Base-by-base conservation (phyloP, 2,113 vertebrate species). In the Psammodynastes pulverulentus region DNA sequence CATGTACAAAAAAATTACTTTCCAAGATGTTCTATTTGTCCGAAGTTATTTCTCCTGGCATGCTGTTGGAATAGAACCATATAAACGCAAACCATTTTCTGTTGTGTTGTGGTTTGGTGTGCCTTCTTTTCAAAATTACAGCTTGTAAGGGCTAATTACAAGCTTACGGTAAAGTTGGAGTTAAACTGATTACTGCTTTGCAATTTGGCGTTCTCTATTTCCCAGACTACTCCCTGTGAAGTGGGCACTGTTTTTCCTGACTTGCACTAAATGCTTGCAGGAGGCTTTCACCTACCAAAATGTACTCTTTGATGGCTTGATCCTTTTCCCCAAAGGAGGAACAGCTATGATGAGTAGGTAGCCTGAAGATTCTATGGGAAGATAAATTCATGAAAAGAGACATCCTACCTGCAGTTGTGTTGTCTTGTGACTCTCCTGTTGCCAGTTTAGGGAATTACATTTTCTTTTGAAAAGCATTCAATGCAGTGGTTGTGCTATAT, bases 91-190 rank as follows among this genome's bases (percentile, higher is more conserved):
- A 95, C 92, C 92, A 94, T 93, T 62, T 89, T 24, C 29, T 29
- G 3, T 8, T 97, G 94, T 97, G 96, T 95, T 97, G 97, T 97
- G 96, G 94, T 53, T 43, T 95, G 94, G 94, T 0, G 0, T 85
- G 8, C 94, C 93, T 90, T 92, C 24, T 95, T 89, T 91, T 96
- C 91, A 96, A 96, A 92, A 97, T 97, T 97, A 96, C 1, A 97
- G 96, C 89, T 93, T 93, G 62, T 12, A 39, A 1, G 13, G 86
- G 92, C 88, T 96, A 95, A 96, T 96, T 97, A 95, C 90, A 94
- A 96, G 96, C 92, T 56, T 4, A 51, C 92, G 52, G 52, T 86
- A 34, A 85, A 67, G 29, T 84, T 92, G 10, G 21, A 89, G 53
- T 90, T 92, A 92, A 88, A 84, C 56, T 1, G 0, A 0, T 89